A percentile compares a stretch with the other conserved stretches of the same genome.
Conservation (phyloP, 2,888 invertebrate genomes). For the Leucozona laternaria region DNA sequence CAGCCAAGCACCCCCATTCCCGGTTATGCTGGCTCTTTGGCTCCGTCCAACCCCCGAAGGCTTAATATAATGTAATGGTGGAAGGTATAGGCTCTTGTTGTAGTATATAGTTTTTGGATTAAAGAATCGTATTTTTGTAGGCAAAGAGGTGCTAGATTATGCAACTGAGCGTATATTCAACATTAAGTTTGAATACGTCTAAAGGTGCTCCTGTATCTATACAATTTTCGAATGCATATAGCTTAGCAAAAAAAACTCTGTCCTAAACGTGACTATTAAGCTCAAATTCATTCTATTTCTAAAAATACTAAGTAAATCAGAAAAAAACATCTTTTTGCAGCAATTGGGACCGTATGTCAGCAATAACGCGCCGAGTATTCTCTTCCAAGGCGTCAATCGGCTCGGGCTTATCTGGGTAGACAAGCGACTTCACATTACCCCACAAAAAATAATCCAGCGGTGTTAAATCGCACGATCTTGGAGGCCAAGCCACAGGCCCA, state of each 20-base stretch:
- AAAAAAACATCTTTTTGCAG: too few relatives aligned
- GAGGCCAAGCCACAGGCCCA: too few relatives aligned
- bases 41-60: conserved; percentile 64
- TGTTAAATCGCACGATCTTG: too few relatives aligned
- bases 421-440: too few relatives aligned
- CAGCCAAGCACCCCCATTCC: conserved; percentile 56
- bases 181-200: conserved; percentile 49
- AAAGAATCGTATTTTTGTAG: conserved; percentile 1
- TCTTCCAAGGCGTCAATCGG: too few relatives aligned
- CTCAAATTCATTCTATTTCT: too few relatives aligned
- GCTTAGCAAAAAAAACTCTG: conserved; percentile 19
- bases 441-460: too few relatives aligned
- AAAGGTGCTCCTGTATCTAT: conserved; percentile 21
- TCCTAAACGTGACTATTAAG: neutral
- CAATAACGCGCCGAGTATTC: too few relatives aligned
- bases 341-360: too few relatives aligned
- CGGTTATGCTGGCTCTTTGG: conserved; percentile 67
- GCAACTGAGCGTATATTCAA: conserved; percentile 34
- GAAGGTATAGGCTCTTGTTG: conserved; percentile 1
- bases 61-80: conserved; percentile 69
- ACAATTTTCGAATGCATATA: conserved; percentile 20
- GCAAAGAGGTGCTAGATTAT: conserved; percentile 9
- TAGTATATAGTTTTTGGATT: conserved; percentile 11
- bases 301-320: too few relatives aligned
- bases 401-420: too few relatives aligned